phyloP scores from a whole-genome alignment of 2,113 vertebrate species.

The Bubo blakistoni region DNA sequence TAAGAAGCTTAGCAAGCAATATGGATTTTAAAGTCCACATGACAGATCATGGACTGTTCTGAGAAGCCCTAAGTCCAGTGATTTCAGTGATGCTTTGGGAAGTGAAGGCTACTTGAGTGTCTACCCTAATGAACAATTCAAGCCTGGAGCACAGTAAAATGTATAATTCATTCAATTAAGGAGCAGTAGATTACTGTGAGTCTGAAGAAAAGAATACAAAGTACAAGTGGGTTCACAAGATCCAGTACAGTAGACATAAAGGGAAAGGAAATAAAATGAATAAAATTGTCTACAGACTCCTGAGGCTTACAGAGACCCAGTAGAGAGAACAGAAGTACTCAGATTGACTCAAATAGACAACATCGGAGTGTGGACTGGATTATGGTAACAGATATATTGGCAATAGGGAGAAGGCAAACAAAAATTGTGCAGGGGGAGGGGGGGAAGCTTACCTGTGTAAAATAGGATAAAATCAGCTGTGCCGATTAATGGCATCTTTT shows the following conservation, averaged over 20 bases:
- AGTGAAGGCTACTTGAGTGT: not conserved
- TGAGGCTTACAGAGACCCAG: not conserved
- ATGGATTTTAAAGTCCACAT: slow-evolving; percentile 24
- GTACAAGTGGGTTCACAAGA: not conserved
- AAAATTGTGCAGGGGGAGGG: not conserved
- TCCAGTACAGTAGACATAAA: not conserved
- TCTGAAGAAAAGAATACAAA: not conserved
- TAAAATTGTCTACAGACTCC: not conserved
- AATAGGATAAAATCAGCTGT: not conserved
- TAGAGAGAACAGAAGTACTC: not conserved
- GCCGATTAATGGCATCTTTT: not conserved
- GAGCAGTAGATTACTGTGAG: not conserved
- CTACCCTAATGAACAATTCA: not conserved
- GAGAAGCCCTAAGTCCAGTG: not conserved
- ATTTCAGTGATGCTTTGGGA: not conserved
- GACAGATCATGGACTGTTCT: not conserved
- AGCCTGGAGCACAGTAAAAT: not conserved
- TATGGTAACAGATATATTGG: not conserved
- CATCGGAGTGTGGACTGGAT: not conserved
- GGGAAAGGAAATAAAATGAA: not conserved
- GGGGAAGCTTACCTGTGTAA: not conserved
- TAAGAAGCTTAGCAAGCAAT: slow-evolving; percentile 27
- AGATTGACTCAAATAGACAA: not conserved
- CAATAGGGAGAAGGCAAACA: not conserved
- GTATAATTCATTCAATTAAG: not conserved